Percentiles rank a stretch among this genome's conserved stretches.
phyloP scores from a whole-genome alignment of 1,140 invertebrate genomes.

The Drosophila ogumai region DNA sequence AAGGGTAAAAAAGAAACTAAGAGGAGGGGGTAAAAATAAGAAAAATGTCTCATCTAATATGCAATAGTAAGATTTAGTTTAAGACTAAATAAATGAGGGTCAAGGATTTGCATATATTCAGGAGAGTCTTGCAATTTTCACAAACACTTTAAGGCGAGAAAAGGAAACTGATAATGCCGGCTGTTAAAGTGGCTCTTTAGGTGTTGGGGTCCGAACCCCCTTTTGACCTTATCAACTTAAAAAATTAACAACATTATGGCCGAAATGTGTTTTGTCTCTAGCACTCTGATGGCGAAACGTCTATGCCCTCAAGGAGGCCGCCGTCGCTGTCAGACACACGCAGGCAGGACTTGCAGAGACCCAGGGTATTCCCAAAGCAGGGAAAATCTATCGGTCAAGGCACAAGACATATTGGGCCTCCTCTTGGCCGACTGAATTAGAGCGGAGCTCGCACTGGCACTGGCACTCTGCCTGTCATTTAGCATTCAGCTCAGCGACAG shows the following conservation, averaged over 20 bases:
- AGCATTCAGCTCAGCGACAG: conserved; percentile 75
- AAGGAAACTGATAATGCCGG: not conserved
- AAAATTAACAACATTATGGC: conserved; percentile 80
- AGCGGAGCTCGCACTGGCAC: not conserved
- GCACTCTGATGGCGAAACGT: conserved; percentile 17
- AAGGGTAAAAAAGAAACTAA: not conserved
- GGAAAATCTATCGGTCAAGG: conserved; percentile 34
- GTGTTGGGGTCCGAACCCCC: not conserved
- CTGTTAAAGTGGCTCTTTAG: not conserved
- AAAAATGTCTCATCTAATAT: conserved; percentile 28
- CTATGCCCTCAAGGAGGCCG: not conserved
- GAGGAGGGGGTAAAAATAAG: not conserved
- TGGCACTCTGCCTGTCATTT: conserved; percentile 53
- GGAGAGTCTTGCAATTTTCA: not conserved
- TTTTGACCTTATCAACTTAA: conserved; percentile 73
- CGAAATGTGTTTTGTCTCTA: conserved; percentile 69
- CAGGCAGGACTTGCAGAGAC: not conserved
- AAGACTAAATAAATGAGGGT: conserved; percentile 27
- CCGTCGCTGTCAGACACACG: conserved; percentile 8
- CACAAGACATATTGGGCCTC: conserved; percentile 35
- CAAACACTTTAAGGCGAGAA: not conserved
- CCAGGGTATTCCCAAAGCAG: not conserved
- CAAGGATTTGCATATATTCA: conserved; percentile 10
- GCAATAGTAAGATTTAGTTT: conserved; percentile 15
- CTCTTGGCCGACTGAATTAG: conserved; percentile 14